Evolutionary conservation across 1,140 invertebrate genomes (phyloP).

Genomic region (Lasioglossum albipes): DNA sequence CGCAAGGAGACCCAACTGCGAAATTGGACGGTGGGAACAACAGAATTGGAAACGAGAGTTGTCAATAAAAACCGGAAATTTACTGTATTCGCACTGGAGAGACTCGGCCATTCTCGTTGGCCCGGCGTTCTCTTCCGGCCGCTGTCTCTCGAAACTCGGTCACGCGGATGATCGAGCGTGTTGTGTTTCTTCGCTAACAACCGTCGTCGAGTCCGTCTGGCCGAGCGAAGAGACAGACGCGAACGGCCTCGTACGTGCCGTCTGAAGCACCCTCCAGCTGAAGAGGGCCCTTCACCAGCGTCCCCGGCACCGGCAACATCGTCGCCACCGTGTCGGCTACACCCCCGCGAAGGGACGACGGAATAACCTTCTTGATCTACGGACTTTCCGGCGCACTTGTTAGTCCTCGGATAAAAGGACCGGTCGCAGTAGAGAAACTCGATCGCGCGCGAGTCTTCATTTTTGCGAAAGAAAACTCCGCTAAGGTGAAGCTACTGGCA

Average conservation of each 20-base stretch:
- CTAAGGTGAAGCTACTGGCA: neutral
- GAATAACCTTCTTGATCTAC: constrained; percentile 28
- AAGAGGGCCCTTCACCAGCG: constrained; percentile 46
- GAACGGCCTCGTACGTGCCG: constrained; percentile 50
- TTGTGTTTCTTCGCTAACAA: constrained; percentile 48
- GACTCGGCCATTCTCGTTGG: neutral
- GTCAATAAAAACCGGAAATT: too few relatives aligned
- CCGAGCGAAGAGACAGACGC: constrained; percentile 43
- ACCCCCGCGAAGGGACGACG: constrained; percentile 22
- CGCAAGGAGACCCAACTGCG: too few relatives aligned
- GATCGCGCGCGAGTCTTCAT: too few relatives aligned
- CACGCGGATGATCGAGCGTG: constrained; percentile 41
- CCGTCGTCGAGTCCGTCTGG: constrained; percentile 49
- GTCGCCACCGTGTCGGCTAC: constrained; percentile 37
- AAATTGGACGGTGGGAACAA: too few relatives aligned
- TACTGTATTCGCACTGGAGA: too few relatives aligned
- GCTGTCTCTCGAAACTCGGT: constrained; percentile 36
- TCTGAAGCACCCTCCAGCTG: constrained; percentile 49
- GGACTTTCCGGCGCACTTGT: neutral
- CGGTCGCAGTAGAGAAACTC: too few relatives aligned
- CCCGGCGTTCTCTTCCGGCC: neutral
- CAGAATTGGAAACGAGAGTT: too few relatives aligned
- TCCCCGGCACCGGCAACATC: constrained; percentile 32
- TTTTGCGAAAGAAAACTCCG: neutral
- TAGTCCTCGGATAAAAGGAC: too few relatives aligned